Conservation (phyloP, 23 tunicate genomes). For the Botrylloides violaceus region DNA sequence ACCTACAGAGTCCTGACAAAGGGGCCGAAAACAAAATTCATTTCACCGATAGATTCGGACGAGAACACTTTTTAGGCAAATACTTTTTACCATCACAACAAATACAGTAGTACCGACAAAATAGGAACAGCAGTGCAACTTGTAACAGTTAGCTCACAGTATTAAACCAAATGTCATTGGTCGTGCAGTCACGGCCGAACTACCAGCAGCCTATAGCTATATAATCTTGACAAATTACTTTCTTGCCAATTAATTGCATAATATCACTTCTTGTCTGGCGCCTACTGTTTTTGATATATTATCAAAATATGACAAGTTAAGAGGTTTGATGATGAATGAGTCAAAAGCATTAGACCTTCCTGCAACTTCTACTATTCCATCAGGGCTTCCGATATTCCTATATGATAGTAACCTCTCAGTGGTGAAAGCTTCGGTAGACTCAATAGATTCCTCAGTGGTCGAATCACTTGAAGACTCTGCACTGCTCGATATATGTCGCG, state of each 20-base stretch:
- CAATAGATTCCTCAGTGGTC: background rate
- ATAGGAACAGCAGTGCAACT: too few species aligned
- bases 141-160: constrained; percentile 1
- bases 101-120: too few species aligned
- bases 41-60: too few species aligned
- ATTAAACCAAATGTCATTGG: background rate
- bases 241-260: constrained; percentile 10
- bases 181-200: background rate
- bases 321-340: background rate
- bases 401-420: too few species aligned
- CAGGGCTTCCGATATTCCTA: too few species aligned
- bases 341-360: background rate
- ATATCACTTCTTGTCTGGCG: background rate
- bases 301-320: background rate
- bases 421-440: background rate
- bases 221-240: background rate
- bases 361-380: too few species aligned
- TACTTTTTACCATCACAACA: too few species aligned
- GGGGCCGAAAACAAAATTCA: too few species aligned
- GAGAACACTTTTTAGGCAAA: too few species aligned
- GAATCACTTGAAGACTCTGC: background rate
- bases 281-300: constrained; percentile 13
- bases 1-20: too few species aligned
- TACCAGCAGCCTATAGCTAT: background rate
- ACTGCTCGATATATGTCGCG: background rate